Base-by-base conservation (phyloP, 2,797 vertebrate species). In the Australoheros facetus region DNA sequence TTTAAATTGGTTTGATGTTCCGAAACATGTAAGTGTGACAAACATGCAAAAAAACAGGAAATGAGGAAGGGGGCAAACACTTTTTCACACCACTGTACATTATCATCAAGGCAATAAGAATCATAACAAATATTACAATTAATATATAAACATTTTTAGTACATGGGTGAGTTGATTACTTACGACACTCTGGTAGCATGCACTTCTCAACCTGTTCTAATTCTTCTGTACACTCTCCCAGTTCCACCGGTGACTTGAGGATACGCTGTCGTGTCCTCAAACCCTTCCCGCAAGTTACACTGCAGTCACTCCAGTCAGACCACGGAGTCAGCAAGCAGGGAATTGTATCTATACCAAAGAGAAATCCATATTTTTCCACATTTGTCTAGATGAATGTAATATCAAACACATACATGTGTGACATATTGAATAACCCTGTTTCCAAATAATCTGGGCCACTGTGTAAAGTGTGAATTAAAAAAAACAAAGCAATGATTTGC, bases 301-400 rank as follows among this genome's bases (percentile, higher is more conserved):
- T 99, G 93, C 98, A 99, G 92, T 99, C 98, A 0, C 97, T 99
- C 98, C 98, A 99, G 75, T 99, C 98, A 3, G 97, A 98, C 98
- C 98, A 99, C 0, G 95, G 96, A 12, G 97, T 98, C 80, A 99
- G 95, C 89, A 99, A 93, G 87, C 98, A 99, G 1, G 98, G 98
- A 88, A 99, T 99, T 39, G 98, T 99, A 87, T 99, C 98, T 99
- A 84, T 8, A 37, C 26, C 64, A 69, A 69, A 69, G 64, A 69
- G 19, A 30, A 51, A 30, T 10, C 19, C 26, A 5, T 30, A 48
- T 14, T 28, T 66, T 48, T 48, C 28, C 5, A 28, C 23, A 48
- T 66, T 66, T 66, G 16, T 26, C 19, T 69, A 51, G 42, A 69
- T 51, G 26, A 28, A 69, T 48, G 9, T 9, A 66, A 48, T n/a